phyloP scores from a whole-genome alignment of 2,113 vertebrate genomes.

The Isurus oxyrinchus region DNA sequence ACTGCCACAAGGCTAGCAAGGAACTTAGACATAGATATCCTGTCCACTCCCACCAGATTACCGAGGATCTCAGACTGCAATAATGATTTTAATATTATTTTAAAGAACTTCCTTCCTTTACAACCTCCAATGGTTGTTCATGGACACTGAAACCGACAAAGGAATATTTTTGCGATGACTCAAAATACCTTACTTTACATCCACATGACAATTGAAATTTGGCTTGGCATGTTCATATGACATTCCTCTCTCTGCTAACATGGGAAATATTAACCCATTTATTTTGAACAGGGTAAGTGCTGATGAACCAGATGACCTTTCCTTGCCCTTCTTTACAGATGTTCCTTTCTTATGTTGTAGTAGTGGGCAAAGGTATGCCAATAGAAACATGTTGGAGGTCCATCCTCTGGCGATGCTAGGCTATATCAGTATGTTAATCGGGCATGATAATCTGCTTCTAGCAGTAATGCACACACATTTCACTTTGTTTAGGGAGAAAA shows the following conservation, averaged over 20 bases:
- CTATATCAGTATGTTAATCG: neutral
- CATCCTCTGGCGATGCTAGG: neutral
- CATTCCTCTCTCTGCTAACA: neutral
- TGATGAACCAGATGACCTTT: neutral
- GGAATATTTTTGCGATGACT: neutral
- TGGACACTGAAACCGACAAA: neutral
- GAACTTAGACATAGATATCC: constrained; percentile 31
- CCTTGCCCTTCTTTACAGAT: neutral
- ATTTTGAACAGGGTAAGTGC: neutral
- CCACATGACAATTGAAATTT: neutral
- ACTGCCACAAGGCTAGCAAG: neutral
- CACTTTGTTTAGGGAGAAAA: constrained; percentile 10
- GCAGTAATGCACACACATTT: neutral
- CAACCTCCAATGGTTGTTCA: neutral
- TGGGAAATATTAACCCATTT: neutral
- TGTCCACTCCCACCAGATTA: neutral
- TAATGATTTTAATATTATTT: constrained; percentile 18
- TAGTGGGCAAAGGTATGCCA: neutral
- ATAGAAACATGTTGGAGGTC: neutral
- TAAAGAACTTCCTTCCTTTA: neutral
- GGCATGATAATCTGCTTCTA: no score
- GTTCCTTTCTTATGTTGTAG: neutral
- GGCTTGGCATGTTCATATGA: neutral
- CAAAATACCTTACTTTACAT: neutral
- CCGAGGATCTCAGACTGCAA: neutral